phyloP scores from a whole-genome alignment of 2,113 vertebrate genomes.

The Leuciscus idus region DNA sequence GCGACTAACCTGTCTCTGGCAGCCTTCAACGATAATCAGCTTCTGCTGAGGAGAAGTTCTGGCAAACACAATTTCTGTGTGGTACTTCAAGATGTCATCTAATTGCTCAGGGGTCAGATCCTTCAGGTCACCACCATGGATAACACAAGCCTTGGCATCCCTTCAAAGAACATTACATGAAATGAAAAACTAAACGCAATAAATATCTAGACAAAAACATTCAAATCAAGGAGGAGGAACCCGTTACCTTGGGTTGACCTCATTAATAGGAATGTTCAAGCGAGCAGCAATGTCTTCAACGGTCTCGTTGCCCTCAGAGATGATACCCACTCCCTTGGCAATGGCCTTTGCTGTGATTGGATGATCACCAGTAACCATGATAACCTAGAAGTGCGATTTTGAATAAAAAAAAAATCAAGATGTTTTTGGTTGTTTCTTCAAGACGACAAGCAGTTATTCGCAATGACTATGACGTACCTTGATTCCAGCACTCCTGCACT shows the following conservation, averaged over 20 bases:
- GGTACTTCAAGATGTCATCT: conserved; percentile 88
- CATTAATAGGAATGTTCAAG: conserved; percentile 90
- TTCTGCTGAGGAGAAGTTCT: conserved; percentile 93
- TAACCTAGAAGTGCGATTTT: conserved; percentile 75
- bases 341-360: conserved; percentile 97
- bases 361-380: conserved; percentile 96
- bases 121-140: conserved; percentile 91
- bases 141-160: conserved; percentile 92
- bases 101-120: conserved; percentile 85
- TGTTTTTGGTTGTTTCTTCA: not conserved
- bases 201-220: not conserved
- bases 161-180: conserved; percentile 65
- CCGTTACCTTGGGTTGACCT: conserved; percentile 90
- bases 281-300: conserved; percentile 92
- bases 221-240: not conserved
- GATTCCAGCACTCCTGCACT: conserved; percentile 92
- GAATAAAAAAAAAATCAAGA: not conserved
- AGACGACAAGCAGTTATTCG: not conserved
- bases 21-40: conserved; percentile 94
- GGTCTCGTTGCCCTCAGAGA: conserved; percentile 93
- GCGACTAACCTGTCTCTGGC: conserved; percentile 87
- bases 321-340: conserved; percentile 93
- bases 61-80: conserved; percentile 94
- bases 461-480: conserved; percentile 74
- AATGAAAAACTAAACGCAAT: not conserved